Percentiles rank a stretch among this genome's conserved stretches.
phyloP scores from a whole-genome alignment of 1,140 invertebrate species.

The Gryllus bimaculatus region DNA sequence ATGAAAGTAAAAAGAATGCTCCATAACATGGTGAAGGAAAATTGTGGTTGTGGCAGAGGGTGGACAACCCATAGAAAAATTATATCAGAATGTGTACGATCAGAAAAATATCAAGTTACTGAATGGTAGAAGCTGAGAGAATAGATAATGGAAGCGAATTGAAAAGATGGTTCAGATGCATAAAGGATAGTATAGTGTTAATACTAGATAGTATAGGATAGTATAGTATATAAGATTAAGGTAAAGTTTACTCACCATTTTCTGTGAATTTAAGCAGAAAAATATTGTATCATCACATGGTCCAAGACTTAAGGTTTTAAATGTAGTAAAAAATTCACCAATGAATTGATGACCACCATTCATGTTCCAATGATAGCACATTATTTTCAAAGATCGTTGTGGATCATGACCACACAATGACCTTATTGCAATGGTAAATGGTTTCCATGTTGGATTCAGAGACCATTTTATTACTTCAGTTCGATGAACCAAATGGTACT shows the following conservation, averaged over 20 bases:
- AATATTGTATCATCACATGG: slow-evolving; percentile 18
- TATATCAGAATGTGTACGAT: too few relatives aligned
- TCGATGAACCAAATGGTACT: slow-evolving; percentile 33
- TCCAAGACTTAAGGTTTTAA: slow-evolving; percentile 25
- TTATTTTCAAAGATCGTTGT: slow-evolving; percentile 38
- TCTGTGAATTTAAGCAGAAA: slow-evolving; percentile 26
- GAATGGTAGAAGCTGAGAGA: too few relatives aligned
- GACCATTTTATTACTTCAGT: slow-evolving; percentile 43
- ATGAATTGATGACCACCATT: slow-evolving; percentile 28
- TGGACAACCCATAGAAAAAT: too few relatives aligned
- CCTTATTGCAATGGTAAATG: slow-evolving; percentile 43
- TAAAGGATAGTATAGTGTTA: too few relatives aligned
- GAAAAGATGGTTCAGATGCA: too few relatives aligned
- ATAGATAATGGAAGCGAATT: too few relatives aligned
- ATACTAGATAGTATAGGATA: too few relatives aligned
- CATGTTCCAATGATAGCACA: slow-evolving; percentile 33
- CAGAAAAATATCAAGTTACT: too few relatives aligned
- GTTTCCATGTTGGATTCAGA: slow-evolving; percentile 46
- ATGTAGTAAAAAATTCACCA: slow-evolving; percentile 27
- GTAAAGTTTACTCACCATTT: slow-evolving; percentile 17
- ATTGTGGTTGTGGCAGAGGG: too few relatives aligned
- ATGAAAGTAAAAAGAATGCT: too few relatives aligned
- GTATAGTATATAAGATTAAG: slow-evolving; percentile 17
- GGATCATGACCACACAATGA: slow-evolving; percentile 50
- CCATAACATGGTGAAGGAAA: too few relatives aligned